A percentile compares a stretch with the other conserved stretches of the same genome.
Evolutionary conservation across 2,797 vertebrate genomes (phyloP).

Genomic region (Choloepus didactylus): DNA sequence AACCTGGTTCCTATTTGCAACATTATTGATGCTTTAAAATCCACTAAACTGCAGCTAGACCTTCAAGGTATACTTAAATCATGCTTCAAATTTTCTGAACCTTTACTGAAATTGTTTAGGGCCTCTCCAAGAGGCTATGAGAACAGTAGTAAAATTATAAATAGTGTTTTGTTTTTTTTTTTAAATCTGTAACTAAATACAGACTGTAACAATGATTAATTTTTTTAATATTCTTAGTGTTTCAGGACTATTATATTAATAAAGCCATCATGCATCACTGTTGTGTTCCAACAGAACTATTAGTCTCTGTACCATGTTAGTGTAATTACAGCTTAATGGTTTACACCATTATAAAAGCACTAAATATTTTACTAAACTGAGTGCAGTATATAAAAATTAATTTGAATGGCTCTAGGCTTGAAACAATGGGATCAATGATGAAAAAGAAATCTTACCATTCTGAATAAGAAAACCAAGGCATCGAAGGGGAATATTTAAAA

Average conservation of each 20-base stretch:
- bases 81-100: slow-evolving; percentile 51
- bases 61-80: neutral
- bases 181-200: slow-evolving; percentile 85
- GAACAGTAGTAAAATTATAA: slow-evolving; percentile 76
- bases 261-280: slow-evolving; percentile 86
- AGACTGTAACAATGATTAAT: slow-evolving; percentile 85
- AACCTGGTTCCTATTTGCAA: neutral
- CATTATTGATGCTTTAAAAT: slow-evolving; percentile 40
- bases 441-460: slow-evolving; percentile 69
- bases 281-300: slow-evolving; percentile 85
- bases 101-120: slow-evolving; percentile 40
- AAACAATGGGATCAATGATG: slow-evolving; percentile 74
- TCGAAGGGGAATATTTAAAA: slow-evolving; percentile 61
- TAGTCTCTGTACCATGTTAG: slow-evolving; percentile 80
- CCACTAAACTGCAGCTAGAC: neutral
- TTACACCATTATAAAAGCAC: slow-evolving; percentile 85
- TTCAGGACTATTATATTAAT: slow-evolving; percentile 85
- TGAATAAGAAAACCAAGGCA: slow-evolving; percentile 66
- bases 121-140: slow-evolving; percentile 65
- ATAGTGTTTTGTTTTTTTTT: slow-evolving; percentile 80
- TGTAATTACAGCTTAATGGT: slow-evolving; percentile 87
- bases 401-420: slow-evolving; percentile 83
- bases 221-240: slow-evolving; percentile 87
- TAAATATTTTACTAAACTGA: slow-evolving; percentile 89
- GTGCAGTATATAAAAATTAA: slow-evolving; percentile 85